Conservation (phyloP, 2,113 vertebrate species). For the Pseudopipra pipra region DNA sequence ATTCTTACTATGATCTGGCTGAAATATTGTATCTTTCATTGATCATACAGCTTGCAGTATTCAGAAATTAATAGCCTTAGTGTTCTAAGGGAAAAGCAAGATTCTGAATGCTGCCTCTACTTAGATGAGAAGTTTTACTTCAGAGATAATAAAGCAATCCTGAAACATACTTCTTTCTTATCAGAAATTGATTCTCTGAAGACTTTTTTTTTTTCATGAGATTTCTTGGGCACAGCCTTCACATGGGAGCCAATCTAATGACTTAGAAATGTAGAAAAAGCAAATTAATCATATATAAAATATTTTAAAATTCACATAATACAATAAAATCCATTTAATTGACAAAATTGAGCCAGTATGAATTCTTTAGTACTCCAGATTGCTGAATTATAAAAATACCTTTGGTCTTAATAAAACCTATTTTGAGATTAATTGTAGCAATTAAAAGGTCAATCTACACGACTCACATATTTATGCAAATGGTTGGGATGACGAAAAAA, state of each 20-base stretch:
- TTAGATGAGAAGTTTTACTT: conserved; percentile 1
- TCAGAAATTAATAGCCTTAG: background rate
- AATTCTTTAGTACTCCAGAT: background rate
- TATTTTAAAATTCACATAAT: background rate
- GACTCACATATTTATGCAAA: background rate
- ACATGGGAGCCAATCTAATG: background rate
- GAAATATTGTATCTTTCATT: background rate
- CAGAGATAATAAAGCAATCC: background rate
- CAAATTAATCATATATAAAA: background rate
- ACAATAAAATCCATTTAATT: conserved; percentile 25
- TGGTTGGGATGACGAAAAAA: background rate
- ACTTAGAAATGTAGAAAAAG: background rate
- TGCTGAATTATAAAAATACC: background rate
- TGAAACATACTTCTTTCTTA: background rate
- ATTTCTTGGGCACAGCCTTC: background rate
- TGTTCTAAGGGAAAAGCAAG: background rate
- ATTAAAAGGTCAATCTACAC: background rate
- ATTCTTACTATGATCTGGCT: background rate
- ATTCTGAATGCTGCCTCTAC: background rate
- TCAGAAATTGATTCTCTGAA: conserved; percentile 18
- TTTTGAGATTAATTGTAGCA: background rate
- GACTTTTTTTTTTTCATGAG: background rate
- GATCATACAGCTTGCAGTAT: background rate
- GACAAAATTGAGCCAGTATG: background rate
- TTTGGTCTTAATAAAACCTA: conserved; percentile 8